Percentiles rank a stretch among this genome's conserved stretches.
These are phyloP conservation scores for Choloepus hoffmanni DNA, from an alignment of 2,113 vertebrate genomes.

Conservation along the genomic window DNA sequence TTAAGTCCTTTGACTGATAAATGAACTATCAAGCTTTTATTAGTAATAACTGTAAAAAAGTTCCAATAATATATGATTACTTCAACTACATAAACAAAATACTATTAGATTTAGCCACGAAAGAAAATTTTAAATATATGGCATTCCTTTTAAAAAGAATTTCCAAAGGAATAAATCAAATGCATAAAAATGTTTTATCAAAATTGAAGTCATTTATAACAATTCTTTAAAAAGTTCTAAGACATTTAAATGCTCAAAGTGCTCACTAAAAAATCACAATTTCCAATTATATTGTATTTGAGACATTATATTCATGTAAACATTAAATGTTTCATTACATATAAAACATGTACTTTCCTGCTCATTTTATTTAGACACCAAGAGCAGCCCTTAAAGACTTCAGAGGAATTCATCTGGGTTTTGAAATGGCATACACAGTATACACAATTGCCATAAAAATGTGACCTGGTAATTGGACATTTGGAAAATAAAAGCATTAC, in stretches of 20 bases:
- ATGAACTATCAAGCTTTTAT: not conserved
- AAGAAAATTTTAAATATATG: conserved; percentile 36
- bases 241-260: not conserved
- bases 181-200: conserved; percentile 19
- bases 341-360: not conserved
- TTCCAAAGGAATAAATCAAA: not conserved
- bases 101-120: not conserved
- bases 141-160: not conserved
- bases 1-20: not conserved
- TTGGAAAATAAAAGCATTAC: conserved; percentile 29
- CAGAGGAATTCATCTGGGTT: not conserved
- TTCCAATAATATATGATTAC: not conserved
- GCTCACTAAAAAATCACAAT: not conserved
- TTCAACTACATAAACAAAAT: conserved; percentile 48
- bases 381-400: not conserved
- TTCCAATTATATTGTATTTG: conserved; percentile 5
- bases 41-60: not conserved
- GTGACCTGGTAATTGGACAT: not conserved
- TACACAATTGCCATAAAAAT: not conserved
- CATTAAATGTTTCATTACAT: not conserved
- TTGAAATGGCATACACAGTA: not conserved
- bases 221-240: conserved; percentile 10
- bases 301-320: not conserved
- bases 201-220: conserved; percentile 29
- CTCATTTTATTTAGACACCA: not conserved